A percentile compares a stretch with the other conserved stretches of the same genome.
phyloP scores from a whole-genome alignment of 2,797 vertebrate genomes.

The Coendou prehensilis region DNA sequence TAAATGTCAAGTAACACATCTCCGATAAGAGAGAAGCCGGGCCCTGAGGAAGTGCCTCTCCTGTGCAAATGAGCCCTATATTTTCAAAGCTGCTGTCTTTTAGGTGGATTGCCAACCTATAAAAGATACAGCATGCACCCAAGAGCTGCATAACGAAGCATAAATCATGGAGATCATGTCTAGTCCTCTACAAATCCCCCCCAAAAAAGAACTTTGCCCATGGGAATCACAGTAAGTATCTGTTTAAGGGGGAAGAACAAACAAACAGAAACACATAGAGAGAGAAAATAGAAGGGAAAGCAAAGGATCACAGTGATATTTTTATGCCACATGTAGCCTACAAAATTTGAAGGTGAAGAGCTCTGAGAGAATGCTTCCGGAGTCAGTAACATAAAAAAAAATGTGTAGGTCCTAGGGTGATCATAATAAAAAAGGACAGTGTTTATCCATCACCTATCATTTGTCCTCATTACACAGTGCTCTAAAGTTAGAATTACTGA shows the following conservation, averaged over 20 bases:
- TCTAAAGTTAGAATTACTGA: not conserved
- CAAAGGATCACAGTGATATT: not conserved
- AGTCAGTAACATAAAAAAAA: not conserved
- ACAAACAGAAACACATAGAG: not conserved
- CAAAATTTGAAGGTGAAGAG: not conserved
- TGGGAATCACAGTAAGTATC: not conserved
- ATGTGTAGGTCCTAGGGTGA: not conserved
- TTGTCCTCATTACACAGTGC: not conserved
- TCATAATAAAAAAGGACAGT: not conserved
- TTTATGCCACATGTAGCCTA: not conserved
- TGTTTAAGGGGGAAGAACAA: not conserved
- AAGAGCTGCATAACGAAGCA: not conserved
- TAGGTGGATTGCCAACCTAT: not conserved
- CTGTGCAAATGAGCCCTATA: not conserved
- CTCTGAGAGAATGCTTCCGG: not conserved
- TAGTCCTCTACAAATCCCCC: not conserved
- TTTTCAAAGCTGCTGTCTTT: conserved; percentile 9
- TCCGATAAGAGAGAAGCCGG: conserved; percentile 51
- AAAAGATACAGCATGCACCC: not conserved
- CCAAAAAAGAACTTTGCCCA: not conserved
- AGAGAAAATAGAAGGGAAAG: not conserved
- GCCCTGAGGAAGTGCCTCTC: not conserved
- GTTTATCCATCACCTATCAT: not conserved
- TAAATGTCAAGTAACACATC: conserved; percentile 81
- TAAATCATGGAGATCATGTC: not conserved